A percentile compares a stretch with the other conserved stretches of the same genome.
Evolutionary conservation across 2,113 vertebrate genomes (phyloP).

Genomic region (Circaetus cinerascens): DNA sequence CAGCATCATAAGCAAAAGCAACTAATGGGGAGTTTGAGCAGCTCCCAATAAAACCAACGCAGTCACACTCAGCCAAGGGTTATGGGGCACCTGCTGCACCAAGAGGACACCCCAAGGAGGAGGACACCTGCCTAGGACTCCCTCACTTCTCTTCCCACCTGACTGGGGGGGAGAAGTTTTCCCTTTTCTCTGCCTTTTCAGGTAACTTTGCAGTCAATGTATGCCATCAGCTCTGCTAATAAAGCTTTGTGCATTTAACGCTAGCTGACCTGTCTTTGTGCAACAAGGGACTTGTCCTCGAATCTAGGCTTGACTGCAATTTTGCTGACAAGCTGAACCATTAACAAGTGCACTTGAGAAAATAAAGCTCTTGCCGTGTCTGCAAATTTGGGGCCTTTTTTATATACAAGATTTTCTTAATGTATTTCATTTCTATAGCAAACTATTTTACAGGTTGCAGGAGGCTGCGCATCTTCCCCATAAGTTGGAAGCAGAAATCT

Average conservation of each 20-base stretch:
- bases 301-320: background rate
- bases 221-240: background rate
- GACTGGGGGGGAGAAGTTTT: background rate
- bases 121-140: background rate
- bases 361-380: background rate
- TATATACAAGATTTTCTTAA: background rate
- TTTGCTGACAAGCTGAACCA: background rate
- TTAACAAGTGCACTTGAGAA: background rate
- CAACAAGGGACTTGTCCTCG: background rate
- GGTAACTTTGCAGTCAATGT: background rate
- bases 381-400: background rate
- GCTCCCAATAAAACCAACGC: background rate
- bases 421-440: background rate
- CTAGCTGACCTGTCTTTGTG: background rate
- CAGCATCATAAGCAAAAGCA: background rate
- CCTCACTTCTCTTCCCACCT: background rate
- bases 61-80: background rate
- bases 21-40: background rate
- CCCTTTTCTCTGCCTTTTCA: background rate
- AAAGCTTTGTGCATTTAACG: background rate
- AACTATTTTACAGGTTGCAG: background rate
- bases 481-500: background rate
- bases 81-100: background rate
- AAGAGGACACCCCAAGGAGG: background rate
- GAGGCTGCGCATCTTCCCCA: background rate